Evolutionary conservation across 2,888 invertebrate genomes (phyloP), one percentile per base, ranked within the genome.

Genomic region (Piscicola geometra): DNA sequence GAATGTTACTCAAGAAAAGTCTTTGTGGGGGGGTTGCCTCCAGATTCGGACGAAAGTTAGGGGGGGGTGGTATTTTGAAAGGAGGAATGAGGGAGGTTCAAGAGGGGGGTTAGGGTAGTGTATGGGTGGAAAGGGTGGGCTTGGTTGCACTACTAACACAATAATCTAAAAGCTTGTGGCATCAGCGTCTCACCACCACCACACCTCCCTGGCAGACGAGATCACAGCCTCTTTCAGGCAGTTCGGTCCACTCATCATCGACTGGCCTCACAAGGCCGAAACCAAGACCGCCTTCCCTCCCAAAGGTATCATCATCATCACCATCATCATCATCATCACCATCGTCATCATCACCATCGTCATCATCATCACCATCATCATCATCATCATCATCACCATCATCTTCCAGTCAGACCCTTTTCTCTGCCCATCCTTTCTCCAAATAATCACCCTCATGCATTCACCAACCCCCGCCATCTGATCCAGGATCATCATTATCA

Each of bases 201-300:
- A 33, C 12, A 5, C 30, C 18, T 28, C 15, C 41, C 41, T 25
- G 35, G 21, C 76, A 80, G 98, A 97, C 87, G 98, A 98, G 88
- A 98, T 99, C 80, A 96, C 95, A 78, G 92, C 94, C 71, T 96
- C 97, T 85, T 99, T 99, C 88, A 90, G 95, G 77, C 91, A 95
- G 81, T 99, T 98, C 86, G 99, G 99, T 41, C 93, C 94, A 60
- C 88, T 99, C 82, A 94, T 97, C 81, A 97, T 99, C 79, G 98
- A 99, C 87, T 99, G 99, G 98, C 99, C 99, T 21, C 97, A 98
- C 88, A 98, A 98, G 88, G 97, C 98, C 41, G 98, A 99, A 87
- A 96, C 95, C 88, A 98, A 98, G 89, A 96, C 96, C 75, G 97
- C 97, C 87, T 98, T 98, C 87, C 97, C 97, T 83, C 97, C 97